Base-by-base conservation (phyloP, 2,888 invertebrate genomes). In the Malacosoma neustria region DNA sequence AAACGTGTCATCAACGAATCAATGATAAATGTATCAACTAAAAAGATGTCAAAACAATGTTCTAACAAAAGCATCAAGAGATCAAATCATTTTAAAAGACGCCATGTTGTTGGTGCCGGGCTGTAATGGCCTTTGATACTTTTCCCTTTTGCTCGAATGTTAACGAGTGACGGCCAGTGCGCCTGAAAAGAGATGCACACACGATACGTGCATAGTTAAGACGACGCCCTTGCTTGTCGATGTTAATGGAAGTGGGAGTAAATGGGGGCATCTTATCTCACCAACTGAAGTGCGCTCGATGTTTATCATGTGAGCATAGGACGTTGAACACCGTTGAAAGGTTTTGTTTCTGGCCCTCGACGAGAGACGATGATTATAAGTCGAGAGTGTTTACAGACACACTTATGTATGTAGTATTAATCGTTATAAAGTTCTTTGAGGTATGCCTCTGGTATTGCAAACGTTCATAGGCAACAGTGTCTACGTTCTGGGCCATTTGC, bases 121-220 rank as follows among this genome's bases (percentile, higher is more conserved):
- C 46, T 59, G 54, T 54, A 59, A 40, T 45, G 48, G 29, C 52
- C 75, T 76, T 77, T 75, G 74, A 75, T 45, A 54, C 56, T 66
- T 70, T 71, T 72, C 67, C 61, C 63, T 58, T 58, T 48, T 43
- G 55, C 49, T 51, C 45, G 56, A 56, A 65, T 60, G 59, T 61
- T 71, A 68, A 72, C 55, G 54, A 68, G 72, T 70, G 71, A 66
- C 61, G 75, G 72, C 48, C 72, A 64, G 68, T 55, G 46, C 52
- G 49, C 59, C 48, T 77, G 76, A 76, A 80, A 72, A 59, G 80
- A 81, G 81, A 82, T 82, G 80, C 65, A 79, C 68, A 81, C 80
- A 79, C 50, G 80, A 82, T 80, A 81, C 67, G 56, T 72, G 73
- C 75, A 81, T 77, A 80, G 69, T 81, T 73, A 57, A 77, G 55